Base-by-base conservation (phyloP, 2,797 vertebrate species). In the Coluber constrictor region DNA sequence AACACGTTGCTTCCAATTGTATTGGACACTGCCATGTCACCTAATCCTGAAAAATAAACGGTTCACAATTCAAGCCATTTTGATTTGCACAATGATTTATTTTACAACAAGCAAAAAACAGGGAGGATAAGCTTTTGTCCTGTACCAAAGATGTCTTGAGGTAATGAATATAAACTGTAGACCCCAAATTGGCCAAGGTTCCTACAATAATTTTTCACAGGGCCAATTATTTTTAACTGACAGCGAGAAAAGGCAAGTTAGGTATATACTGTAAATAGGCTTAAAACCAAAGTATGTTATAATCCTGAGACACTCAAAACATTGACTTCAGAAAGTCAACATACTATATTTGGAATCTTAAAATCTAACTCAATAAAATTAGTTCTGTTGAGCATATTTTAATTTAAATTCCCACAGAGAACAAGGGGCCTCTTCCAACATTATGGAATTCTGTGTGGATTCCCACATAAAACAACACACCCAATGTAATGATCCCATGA, bases 11-110 rank as follows among this genome's bases (percentile, higher is more conserved):
- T 99, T 94, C 99, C 99, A 8, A 99, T 98, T 60, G 99, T 99
- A 95, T 99, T 99, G 57, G 99, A 99, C 59, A 99, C 99, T 0
- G 99, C 99, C 99, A 99, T 99, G 97, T 99, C 99, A 23, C 99
- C 99, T 0, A 99, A 98, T 90, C 99, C 99, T 99, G 96, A 94
- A 66, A 94, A 93, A 51, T 91, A 79, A 89, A 32, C 0, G 13
- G 20, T 47, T 89, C 18, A 79, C 90, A 23, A 10, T n/a, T 94
- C 92, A 88, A 59, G 86, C 56, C 9, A 29, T 89, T 9, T 91
- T 37, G 27, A 55, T 56, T 37, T 37, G 55, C 3, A 18, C 18
- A 56, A 43, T 11, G 25, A 27, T 11, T 92, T 12, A 66, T 54
- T 37, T 90, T 54, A 83, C 43, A 51, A 9, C 37, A 90, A 63